Base-by-base conservation (phyloP, 1,140 invertebrate species). In the Megalonaias nervosa region DNA sequence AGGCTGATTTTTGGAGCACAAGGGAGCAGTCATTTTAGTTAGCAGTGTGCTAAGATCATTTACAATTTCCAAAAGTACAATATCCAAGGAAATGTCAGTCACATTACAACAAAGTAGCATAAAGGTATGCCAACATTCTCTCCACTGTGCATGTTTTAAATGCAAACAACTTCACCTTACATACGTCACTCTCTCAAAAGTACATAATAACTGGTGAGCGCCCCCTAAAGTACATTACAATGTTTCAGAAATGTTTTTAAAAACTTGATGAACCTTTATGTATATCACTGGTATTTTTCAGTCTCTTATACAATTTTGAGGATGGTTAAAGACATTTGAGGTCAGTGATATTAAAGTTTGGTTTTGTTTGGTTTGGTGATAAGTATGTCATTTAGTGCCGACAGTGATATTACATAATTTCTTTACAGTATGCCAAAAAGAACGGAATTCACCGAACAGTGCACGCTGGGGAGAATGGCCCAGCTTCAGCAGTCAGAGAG, bases 401-500 rank as follows among this genome's bases (percentile, higher is more conserved):
- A 48, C 38, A 11, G 38, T 48, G 38, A 48, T 48, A 48, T 48
- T 48, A 48, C 38, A 48, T 6, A 11, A 11, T 48, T 62, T 64
- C 71, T 26, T 75, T 81, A 16, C 55, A 87, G 84, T 61, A 79
- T 55, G 84, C 85, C 1, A 67, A 57, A 15, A 55, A 79, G 15
- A 26, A 23, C 21, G 81, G 77, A 4, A 81, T 84, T 19, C 83
- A 82, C 21, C 62, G 83, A 55, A 84, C 83, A 57, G 81, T 84
- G 6, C 83, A 84, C 38, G 83, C 83, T 0, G 83, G 83, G 21
- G 81, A 87, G 70, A 91, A 85, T 31, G 93, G 91, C 6, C 89
- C 90, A 38, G 88, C 91, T 6, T 78, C 80, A 62, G 91, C 89
- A 66, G 92, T 93, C 17, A 67, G 83, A 55, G 86, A 89, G 86